Base-by-base conservation (phyloP, 2,888 invertebrate species). In the Lysandra coridon region DNA sequence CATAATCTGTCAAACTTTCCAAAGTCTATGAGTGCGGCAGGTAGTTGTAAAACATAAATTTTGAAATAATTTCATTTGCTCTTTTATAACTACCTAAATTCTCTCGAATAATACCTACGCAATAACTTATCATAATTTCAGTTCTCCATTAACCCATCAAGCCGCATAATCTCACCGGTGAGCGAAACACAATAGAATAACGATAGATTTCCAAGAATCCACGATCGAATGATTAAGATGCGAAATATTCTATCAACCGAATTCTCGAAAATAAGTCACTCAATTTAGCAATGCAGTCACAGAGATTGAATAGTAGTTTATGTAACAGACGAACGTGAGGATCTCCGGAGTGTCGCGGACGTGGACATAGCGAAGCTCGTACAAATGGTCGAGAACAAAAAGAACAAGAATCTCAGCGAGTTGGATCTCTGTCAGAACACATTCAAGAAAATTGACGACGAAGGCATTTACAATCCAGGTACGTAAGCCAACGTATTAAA, bases 331-430 rank as follows among this genome's bases (percentile, higher is more conserved):
- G 94, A 94, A 86, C 88, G 94, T 23, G 94, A 94, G 83, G 94
- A 94, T 80, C 88, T 94, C 0, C 91, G 94, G 40, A 90, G 94
- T 82, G 94, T 94, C 1, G 88, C 94, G 7, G 92, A 91, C 81
- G 92, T 94, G 4, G 94, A 94, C 81, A 94, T 94, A 49, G 93
- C 94, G 2, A 94, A 94, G 82, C 85, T 94, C 40, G 91, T 94
- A 4, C 89, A 92, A 81, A 89, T 86, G 76, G 90, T 92, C 3
- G 90, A 94, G 79, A 88, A 87, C 49, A 89, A 88, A 81, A 93
- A 93, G 82, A 87, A 85, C 73, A 93, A 91, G 81, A 91, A 90
- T 78, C 83, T 92, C 3, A 88, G 89, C 79, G 92, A 93, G 83
- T 87, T 92, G 6, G 93, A 93, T 80, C 86, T 92, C 3, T 88